These are phyloP conservation scores for Muschampia plurimacula DNA, from an alignment of 2,888 invertebrate genomes.

Conservation along the genomic window DNA sequence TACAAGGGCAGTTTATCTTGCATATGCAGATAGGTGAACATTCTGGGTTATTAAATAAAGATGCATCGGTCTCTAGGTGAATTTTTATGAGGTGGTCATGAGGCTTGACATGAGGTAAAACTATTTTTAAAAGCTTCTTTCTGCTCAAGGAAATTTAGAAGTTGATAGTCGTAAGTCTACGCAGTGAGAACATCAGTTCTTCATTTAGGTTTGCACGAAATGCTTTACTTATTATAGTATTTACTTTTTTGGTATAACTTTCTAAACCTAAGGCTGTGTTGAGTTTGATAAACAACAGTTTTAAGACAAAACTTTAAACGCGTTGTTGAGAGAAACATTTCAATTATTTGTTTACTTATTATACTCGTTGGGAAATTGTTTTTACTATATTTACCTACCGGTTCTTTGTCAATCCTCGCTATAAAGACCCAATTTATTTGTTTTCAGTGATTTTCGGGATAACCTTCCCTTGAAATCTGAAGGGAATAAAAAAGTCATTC, in stretches of 20 bases:
- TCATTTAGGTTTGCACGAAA: too few relatives aligned
- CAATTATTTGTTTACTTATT: not conserved
- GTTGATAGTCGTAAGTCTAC: too few relatives aligned
- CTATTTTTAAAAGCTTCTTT: not conserved
- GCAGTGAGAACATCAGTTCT: too few relatives aligned
- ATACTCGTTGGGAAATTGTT: not conserved
- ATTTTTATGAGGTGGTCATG: slow-evolving; percentile 16
- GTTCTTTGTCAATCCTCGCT: slow-evolving; percentile 53
- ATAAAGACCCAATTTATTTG: slow-evolving; percentile 49
- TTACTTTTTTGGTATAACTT: not conserved
- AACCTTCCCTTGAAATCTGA: slow-evolving; percentile 69
- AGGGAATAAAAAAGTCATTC: slow-evolving; percentile 48
- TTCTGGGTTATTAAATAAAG: slow-evolving; percentile 57
- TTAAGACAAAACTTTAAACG: not conserved
- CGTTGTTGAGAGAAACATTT: not conserved
- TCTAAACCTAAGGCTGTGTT: not conserved
- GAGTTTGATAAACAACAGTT: not conserved
- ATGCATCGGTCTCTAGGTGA: slow-evolving; percentile 41
- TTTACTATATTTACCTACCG: slow-evolving; percentile 19
- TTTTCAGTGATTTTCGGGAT: slow-evolving; percentile 47
- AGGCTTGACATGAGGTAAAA: slow-evolving; percentile 6
- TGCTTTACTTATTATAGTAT: not conserved
- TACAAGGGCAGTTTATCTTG: slow-evolving; percentile 56
- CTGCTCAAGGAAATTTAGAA: not conserved
- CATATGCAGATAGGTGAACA: slow-evolving; percentile 58